These are phyloP conservation scores for Struthio camelus DNA, from an alignment of 2,113 vertebrate species.

Conservation along the genomic window DNA sequence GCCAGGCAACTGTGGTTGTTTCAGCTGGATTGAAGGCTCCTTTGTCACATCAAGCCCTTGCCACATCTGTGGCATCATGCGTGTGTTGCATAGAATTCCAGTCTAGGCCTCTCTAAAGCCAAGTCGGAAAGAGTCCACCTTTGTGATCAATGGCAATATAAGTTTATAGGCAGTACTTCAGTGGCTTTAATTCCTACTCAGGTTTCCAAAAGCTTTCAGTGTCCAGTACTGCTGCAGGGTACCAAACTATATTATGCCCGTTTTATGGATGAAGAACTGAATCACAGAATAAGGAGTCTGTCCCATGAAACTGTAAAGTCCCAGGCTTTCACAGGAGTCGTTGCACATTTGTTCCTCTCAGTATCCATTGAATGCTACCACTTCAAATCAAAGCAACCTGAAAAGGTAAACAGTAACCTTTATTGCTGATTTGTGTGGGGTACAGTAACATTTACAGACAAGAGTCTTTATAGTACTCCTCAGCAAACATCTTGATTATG, in stretches of 20 bases:
- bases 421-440: neutral
- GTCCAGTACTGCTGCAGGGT: no score
- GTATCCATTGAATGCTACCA: neutral
- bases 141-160: neutral
- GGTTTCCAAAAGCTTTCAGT: no score
- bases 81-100: neutral
- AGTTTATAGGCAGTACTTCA: neutral
- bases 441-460: neutral
- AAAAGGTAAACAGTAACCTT: neutral
- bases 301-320: neutral
- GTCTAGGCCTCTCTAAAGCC: no score
- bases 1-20: neutral
- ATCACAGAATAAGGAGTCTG: neutral
- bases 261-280: neutral
- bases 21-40: no score
- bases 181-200: no score
- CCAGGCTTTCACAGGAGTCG: neutral
- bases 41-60: neutral
- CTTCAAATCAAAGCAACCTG: neutral
- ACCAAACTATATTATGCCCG: neutral
- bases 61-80: neutral
- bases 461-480: rapidly evolving
- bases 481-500: neutral
- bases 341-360: neutral
- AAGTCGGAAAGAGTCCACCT: no score